Evolutionary conservation across 2,888 invertebrate genomes (phyloP), one percentile per base, ranked within the genome.

Genomic region (Cryptocheilus praepositus): DNA sequence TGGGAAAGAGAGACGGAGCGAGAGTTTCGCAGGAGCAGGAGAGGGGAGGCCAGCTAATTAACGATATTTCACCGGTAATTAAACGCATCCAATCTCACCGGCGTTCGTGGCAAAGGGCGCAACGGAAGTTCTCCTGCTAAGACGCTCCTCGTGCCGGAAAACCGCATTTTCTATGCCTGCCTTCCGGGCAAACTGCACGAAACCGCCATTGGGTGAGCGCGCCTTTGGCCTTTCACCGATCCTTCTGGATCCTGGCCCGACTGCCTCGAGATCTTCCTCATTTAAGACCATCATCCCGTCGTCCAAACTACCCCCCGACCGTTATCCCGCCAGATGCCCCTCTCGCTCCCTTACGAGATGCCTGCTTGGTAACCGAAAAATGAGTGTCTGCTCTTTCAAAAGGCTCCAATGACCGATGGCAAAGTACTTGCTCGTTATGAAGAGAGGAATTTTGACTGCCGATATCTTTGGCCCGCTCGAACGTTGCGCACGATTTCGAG

Each of bases 11-110:
- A 51, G 57, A 54, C 54, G 66, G 72, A 64, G 53, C 56, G 63
- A 15, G 65, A 57, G 62, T 53, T 61, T 53, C 53, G 36, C 36
- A 18, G 49, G 16, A 49, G 49, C 11, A 45, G 64, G 75, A 57
- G 63, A 64, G 64, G 70, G 61, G 21, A 72, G 70, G 80, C 79
- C 74, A 77, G 80, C 83, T 88, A 88, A 88, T 87, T 88, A 87
- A 87, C 87, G 88, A 86, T 88, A 87, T 88, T 86, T 85, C 82
- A 86, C 83, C 81, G 85, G 86, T 87, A 87, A 88, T 88, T 88
- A 87, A 87, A 83, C 88, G 82, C 84, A 84, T 81, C 82, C 82
- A 84, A 84, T 83, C 81, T 80, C 73, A 73, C 70, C 61, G 73
- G 75, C 73, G 68, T 71, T 36, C 62, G 76, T 65, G 67, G 73